Evolutionary conservation across 1,140 invertebrate genomes (phyloP), one percentile per base, ranked within the genome.

Genomic region (Scaptomyza hsui): DNA sequence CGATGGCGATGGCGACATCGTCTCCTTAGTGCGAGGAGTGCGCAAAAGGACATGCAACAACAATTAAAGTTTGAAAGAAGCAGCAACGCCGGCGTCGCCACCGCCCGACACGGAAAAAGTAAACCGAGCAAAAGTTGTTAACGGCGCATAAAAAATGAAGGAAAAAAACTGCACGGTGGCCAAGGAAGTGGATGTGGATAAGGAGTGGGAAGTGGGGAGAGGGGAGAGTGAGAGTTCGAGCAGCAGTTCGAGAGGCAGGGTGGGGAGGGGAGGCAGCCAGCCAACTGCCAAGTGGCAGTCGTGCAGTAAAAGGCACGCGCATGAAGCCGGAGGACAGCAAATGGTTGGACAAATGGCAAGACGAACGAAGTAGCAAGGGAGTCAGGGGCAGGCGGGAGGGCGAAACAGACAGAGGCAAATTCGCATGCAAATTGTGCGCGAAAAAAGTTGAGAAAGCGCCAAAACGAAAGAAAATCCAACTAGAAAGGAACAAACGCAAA

Each of bases 71-170:
- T 88, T 85, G 73, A 88, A 88, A 88, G 82, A 88, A 85, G 65
- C 49, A 73, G 47, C 49, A 73, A 41, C 70, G 64, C 61, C 74
- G 79, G 52, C 73, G 79, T 59, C 60, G 80, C 69, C 60, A 81
- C 69, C 73, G 81, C 73, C 48, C 77, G 75, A 88, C 83, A 88
- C 82, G 82, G 82, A 70, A 88, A 88, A 88, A 88, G 82, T 88
- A 88, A 88, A 88, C 82, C 82, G 82, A 88, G 82, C 83, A 88
- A 88, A 88, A 88, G 82, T 88, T 88, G 82, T 88, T 88, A 88
- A 85, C 81, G 81, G 81, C 77, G 81, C 81, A 85, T 78, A 86
- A 88, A 88, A 88, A 88, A 86, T 78, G 78, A 88, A 88, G 70
- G 70, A 88, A 83, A n/a, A 29, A 69, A 68, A 67, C 62, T 67